Conservation (phyloP, 2,113 vertebrate species). For the Castor canadensis region DNA sequence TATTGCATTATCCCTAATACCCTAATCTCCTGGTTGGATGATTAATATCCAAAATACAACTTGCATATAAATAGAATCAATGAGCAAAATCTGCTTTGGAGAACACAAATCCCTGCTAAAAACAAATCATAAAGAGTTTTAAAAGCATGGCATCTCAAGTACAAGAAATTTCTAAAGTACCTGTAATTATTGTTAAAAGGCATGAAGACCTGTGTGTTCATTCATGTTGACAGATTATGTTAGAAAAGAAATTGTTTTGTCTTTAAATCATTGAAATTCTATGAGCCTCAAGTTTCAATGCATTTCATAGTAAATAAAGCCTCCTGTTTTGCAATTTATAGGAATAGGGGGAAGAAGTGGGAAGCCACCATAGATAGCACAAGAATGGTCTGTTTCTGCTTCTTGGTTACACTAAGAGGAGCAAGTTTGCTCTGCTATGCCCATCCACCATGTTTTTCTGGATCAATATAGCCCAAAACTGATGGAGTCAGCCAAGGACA, state of each 20-base stretch:
- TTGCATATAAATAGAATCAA: neutral
- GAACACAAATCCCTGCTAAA: neutral
- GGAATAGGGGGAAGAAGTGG: neutral
- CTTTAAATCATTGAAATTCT: neutral
- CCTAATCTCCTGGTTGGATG: neutral
- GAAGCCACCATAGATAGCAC: neutral
- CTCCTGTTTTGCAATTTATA: neutral
- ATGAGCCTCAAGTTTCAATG: neutral
- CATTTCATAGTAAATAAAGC: neutral
- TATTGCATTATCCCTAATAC: neutral
- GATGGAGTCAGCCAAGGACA: neutral
- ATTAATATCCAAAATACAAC: neutral
- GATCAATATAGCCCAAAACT: neutral
- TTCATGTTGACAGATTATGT: neutral
- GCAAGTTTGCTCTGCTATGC: too few relatives aligned
- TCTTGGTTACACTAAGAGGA: neutral
- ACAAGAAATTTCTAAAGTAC: neutral
- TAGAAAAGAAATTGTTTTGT: neutral
- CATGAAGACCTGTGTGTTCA: neutral
- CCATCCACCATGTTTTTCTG: neutral
- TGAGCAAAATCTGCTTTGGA: neutral
- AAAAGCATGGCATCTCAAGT: neutral
- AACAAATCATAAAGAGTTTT: neutral
- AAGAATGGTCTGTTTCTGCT: neutral
- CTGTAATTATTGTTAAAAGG: neutral